Conservation (phyloP, 2,797 vertebrate genomes). For the Alfaro cultratus region DNA sequence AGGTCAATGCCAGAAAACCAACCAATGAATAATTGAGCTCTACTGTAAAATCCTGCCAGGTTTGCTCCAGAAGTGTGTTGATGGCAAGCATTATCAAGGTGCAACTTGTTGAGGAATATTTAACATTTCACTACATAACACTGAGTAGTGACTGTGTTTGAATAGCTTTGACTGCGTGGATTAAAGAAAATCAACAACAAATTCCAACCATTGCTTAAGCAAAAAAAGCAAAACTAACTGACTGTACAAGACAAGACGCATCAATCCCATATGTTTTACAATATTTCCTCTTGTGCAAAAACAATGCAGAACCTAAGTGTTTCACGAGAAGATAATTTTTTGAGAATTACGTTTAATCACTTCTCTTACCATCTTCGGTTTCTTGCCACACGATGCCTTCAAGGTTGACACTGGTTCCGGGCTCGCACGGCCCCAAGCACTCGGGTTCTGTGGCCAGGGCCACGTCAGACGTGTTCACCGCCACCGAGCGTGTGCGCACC, state of each 20-base stretch:
- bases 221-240: background rate
- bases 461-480: constrained; percentile 96
- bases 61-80: background rate
- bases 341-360: constrained; percentile 8
- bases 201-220: background rate
- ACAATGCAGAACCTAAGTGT: constrained; percentile 16
- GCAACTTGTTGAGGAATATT: background rate
- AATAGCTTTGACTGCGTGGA: background rate
- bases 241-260: background rate
- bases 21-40: background rate
- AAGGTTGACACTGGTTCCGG: constrained; percentile 97
- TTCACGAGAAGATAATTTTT: constrained; percentile 10
- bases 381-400: constrained; percentile 99
- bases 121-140: background rate
- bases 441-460: constrained; percentile 95
- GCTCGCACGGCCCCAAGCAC: constrained; percentile 97
- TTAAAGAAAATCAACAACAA: background rate
- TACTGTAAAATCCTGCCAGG: background rate
- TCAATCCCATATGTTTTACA: background rate
- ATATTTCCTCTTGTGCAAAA: constrained; percentile 1
- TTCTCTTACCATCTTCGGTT: constrained; percentile 93
- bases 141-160: background rate
- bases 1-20: background rate
- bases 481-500: constrained; percentile 97
- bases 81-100: background rate